Evolutionary conservation across 2,888 invertebrate species (phyloP), one percentile per base, ranked within the genome.

Genomic region (Philopedon plagiatum): DNA sequence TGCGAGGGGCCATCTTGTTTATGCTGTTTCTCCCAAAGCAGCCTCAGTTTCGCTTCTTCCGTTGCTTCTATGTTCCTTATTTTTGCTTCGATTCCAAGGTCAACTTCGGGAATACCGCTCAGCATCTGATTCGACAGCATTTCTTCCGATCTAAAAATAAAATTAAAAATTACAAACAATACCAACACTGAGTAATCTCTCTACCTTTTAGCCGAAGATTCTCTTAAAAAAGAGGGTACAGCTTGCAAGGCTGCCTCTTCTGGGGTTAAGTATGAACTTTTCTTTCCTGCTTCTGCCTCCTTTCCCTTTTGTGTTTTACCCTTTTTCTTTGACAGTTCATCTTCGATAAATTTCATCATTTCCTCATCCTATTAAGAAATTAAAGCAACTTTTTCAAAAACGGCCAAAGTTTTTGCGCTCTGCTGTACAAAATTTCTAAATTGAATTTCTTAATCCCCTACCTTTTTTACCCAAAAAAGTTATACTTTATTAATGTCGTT

Each of bases 51-150:
- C 0, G 99, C 98, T 82, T 97, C 98, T 86, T 99, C 99, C 0
- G 99, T 99, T 0, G 98, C 97, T 89, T 99, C 98, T 78, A 99
- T 99, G 84, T 99, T 99, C 82, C 93, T 93, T 75, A 99, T 99
- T 88, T 99, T 98, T 0, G 97, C 97, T 81, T 98, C 97, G 79
- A 99, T 98, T n/a, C 99, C 99, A 62, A 99, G 89, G 86, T 99
- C 99, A 0, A 99, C 96, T 88, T 99, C 99, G 0, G 99, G 99
- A 77, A 99, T 99, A 37, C 99, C 99, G 82, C 97, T 98, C 3
- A 99, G 88, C 99, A 99, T 99, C 88, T 99, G 99, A 89, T 99
- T 98, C 2, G 99, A 99, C 80, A 99, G 90, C 97, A 99, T 98
- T 87, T 99, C 99, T 85, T 99, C 99, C 1, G 96, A 97, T 82